Evolutionary conservation across 53 echinoderm and acorn worm species (phyloP).

Genomic region (Holothuria leucospilota): DNA sequence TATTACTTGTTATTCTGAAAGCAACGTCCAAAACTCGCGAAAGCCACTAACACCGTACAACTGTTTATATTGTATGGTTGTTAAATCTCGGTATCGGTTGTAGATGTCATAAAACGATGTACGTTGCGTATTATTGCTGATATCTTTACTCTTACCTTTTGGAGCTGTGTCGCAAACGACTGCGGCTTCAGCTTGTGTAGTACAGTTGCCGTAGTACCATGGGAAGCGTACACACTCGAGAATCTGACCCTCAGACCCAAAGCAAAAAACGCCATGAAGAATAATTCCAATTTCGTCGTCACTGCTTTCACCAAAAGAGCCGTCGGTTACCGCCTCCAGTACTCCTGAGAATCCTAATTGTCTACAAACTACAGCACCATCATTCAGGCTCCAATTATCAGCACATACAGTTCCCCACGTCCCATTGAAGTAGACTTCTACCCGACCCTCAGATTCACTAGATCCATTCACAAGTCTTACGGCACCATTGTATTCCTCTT

Average conservation of each 20-base stretch:
- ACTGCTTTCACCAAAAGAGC: conserved; percentile 15
- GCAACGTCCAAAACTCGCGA: no score
- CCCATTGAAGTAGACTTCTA: conserved; percentile 1
- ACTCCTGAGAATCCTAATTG: conserved; percentile 20
- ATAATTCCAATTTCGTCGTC: neutral
- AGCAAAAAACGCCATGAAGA: neutral
- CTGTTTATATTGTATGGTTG: no score
- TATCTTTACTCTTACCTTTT: neutral
- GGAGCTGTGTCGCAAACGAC: conserved; percentile 4
- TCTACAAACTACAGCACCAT: conserved; percentile 2
- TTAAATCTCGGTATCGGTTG: no score
- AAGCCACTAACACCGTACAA: no score
- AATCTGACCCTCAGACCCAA: conserved; percentile 15
- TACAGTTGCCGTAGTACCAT: neutral
- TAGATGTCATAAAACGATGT: no score
- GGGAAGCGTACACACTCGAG: neutral
- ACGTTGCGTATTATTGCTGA: no score
- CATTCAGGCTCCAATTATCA: neutral
- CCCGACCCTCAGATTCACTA: neutral
- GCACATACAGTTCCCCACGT: conserved; percentile 18
- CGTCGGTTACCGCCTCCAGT: conserved; percentile 7
- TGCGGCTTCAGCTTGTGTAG: neutral
- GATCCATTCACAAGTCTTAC: conserved; percentile 9
- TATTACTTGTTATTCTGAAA: no score
- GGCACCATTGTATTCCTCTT: neutral